phyloP scores from a whole-genome alignment of 2,113 vertebrate genomes.

The Callocephalon fimbriatum region DNA sequence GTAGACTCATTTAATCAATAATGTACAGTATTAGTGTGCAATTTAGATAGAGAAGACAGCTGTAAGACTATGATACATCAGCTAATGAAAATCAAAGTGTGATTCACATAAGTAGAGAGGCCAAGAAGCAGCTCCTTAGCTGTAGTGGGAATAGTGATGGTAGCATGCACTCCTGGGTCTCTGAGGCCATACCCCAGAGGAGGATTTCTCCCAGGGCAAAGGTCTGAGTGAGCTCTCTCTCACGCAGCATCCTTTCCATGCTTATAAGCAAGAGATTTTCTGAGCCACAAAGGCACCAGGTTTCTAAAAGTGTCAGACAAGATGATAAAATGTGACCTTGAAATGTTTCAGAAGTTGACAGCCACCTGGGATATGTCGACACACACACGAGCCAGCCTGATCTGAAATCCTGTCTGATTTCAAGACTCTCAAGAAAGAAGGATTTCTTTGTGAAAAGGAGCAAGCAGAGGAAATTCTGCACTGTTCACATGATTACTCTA shows the following conservation, averaged over 20 bases:
- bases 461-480: background rate
- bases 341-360: background rate
- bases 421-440: background rate
- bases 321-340: background rate
- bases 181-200: background rate
- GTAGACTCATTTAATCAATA: slow-evolving; percentile 73
- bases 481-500: background rate
- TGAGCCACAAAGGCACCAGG: background rate
- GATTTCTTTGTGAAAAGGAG: background rate
- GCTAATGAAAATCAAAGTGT: slow-evolving; percentile 25
- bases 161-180: background rate
- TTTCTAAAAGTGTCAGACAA: background rate
- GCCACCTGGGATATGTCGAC: background rate
- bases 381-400: background rate
- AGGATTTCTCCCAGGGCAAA: background rate
- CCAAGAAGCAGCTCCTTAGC: background rate
- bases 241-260: background rate
- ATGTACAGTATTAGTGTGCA: slow-evolving; percentile 57
- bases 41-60: slow-evolving; percentile 60
- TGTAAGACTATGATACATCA: slow-evolving; percentile 40
- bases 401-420: background rate
- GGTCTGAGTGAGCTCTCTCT: background rate
- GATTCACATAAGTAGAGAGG: background rate
- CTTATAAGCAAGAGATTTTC: background rate
- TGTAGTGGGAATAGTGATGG: background rate